Percentiles rank a stretch among this genome's conserved stretches.
Conservation (phyloP, 2,888 invertebrate genomes). For the Falcaria lacertinaria region DNA sequence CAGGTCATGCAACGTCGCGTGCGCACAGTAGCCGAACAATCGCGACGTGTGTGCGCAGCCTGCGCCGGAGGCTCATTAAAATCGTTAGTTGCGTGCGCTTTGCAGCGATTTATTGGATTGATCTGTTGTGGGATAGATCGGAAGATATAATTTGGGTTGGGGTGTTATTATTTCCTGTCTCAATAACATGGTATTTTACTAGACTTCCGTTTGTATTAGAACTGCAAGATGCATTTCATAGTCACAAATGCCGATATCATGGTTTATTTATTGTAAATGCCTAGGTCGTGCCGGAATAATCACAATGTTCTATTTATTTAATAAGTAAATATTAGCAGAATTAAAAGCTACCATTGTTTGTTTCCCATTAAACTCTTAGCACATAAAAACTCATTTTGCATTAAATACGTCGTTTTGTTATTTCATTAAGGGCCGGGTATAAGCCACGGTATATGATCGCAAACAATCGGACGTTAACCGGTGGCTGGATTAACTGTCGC, state of each 20-base stretch:
- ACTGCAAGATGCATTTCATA: too few species aligned
- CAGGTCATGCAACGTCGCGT: slow-evolving; percentile 71
- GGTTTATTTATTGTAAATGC: too few species aligned
- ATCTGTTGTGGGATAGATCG: slow-evolving; percentile 13
- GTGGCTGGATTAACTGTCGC: slow-evolving; percentile 38
- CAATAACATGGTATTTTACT: background rate
- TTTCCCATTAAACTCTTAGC: slow-evolving; percentile 2
- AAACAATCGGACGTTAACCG: slow-evolving; percentile 51
- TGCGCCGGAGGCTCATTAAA: slow-evolving; percentile 29
- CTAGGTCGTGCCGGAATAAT: too few species aligned
- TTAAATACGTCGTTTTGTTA: slow-evolving; percentile 24
- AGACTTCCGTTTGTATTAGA: too few species aligned
- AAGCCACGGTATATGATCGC: slow-evolving; percentile 23
- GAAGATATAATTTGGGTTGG: background rate
- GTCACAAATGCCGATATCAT: too few species aligned
- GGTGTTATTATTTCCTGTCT: background rate
- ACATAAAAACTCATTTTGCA: slow-evolving; percentile 19
- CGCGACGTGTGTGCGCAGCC: slow-evolving; percentile 17
- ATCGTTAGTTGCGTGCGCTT: slow-evolving; percentile 21
- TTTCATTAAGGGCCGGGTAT: slow-evolving; percentile 23
- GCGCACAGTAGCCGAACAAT: slow-evolving; percentile 44
- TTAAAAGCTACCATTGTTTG: background rate
- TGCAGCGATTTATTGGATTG: slow-evolving; percentile 20
- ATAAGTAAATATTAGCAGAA: too few species aligned
- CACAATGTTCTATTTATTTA: too few species aligned